Evolutionary conservation across 2,888 invertebrate genomes (phyloP).

Genomic region (Eudemis profundana): DNA sequence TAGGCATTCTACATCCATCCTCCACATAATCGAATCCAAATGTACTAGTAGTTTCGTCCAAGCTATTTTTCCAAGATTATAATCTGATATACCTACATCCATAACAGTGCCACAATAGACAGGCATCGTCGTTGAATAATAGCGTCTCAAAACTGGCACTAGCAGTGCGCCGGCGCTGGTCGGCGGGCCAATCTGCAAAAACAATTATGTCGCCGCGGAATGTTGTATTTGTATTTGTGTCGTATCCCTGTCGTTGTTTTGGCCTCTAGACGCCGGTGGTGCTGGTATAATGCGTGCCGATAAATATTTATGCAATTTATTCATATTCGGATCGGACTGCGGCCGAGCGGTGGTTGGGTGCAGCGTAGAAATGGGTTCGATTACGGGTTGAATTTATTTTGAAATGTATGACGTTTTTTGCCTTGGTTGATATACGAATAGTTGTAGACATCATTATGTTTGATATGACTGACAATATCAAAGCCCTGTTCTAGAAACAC

Average conservation of each 20-base stretch:
- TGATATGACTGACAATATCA: no score
- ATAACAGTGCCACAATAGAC: slow-evolving; percentile 47
- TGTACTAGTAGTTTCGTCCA: not conserved
- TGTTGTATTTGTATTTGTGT: slow-evolving; percentile 65
- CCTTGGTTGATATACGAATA: not conserved
- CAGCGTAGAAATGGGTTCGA: slow-evolving; percentile 43
- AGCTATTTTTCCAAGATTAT: not conserved
- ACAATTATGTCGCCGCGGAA: slow-evolving; percentile 75
- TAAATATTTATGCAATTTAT: slow-evolving; percentile 83
- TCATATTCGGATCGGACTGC: slow-evolving; percentile 64
- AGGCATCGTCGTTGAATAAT: slow-evolving; percentile 55
- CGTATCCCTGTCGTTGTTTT: slow-evolving; percentile 61
- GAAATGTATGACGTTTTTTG: not conserved
- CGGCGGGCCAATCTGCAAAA: slow-evolving; percentile 75
- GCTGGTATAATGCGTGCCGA: slow-evolving; percentile 73
- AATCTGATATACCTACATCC: not conserved
- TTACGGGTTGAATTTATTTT: slow-evolving; percentile 30
- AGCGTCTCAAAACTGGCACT: slow-evolving; percentile 72
- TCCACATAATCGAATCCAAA: no score
- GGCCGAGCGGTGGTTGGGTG: slow-evolving; percentile 18
- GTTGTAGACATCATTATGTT: not conserved
- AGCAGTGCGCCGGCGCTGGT: slow-evolving; percentile 70
- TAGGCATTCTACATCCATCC: no score
- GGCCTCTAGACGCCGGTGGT: slow-evolving; percentile 64
- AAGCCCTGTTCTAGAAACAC: no score